These are phyloP conservation scores for Tanytarsus gracilentus DNA, from an alignment of 2,888 invertebrate species.

Conservation along the genomic window DNA sequence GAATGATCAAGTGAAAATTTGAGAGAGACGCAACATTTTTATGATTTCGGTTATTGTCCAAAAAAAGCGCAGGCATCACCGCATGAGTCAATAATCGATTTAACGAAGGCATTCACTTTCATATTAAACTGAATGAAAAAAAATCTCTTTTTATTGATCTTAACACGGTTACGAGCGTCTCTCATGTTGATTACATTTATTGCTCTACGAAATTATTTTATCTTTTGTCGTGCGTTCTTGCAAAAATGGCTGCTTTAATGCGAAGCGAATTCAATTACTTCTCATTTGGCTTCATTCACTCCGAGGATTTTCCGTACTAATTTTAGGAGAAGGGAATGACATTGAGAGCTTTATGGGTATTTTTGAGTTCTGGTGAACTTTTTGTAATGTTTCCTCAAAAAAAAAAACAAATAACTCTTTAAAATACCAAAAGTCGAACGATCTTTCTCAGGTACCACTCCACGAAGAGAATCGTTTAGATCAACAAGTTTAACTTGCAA, in stretches of 20 bases:
- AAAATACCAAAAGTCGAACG: too few relatives aligned
- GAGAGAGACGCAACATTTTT: constrained; percentile 7
- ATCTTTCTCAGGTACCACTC: too few relatives aligned
- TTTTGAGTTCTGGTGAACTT: too few relatives aligned
- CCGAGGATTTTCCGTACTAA: too few relatives aligned
- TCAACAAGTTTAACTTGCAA: too few relatives aligned
- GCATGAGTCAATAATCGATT: constrained; percentile 7
- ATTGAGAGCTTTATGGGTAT: too few relatives aligned
- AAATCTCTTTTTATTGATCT: not conserved
- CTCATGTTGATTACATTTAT: not conserved
- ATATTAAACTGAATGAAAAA: not conserved
- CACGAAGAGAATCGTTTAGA: too few relatives aligned
- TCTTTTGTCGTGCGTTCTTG: not conserved
- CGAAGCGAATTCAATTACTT: too few relatives aligned
- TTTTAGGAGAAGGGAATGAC: too few relatives aligned
- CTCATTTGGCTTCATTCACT: too few relatives aligned
- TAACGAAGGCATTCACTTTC: constrained; percentile 5
- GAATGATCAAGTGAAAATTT: not conserved
- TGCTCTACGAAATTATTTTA: not conserved
- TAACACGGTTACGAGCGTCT: constrained; percentile 6
- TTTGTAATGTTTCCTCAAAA: too few relatives aligned
- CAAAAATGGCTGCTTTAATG: not conserved
- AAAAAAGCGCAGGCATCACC: not conserved
- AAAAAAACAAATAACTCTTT: too few relatives aligned
- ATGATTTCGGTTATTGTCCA: not conserved